These are phyloP conservation scores for Pilophorus perplexus DNA, from an alignment of 2,888 invertebrate species.

Conservation along the genomic window DNA sequence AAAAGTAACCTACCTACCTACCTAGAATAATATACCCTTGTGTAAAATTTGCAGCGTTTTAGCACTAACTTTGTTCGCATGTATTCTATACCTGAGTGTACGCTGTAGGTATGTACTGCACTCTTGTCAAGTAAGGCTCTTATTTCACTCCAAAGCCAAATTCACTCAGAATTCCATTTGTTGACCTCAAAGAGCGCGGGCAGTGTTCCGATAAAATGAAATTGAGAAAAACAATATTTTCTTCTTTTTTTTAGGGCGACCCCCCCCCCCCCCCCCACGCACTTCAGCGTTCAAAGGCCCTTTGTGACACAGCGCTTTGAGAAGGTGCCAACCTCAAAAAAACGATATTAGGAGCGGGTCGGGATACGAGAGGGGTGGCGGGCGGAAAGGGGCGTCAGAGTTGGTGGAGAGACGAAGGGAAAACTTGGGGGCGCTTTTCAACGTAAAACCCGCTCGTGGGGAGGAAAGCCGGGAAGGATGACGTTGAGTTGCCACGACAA, in stretches of 20 bases:
- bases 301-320: background rate
- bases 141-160: too few species aligned
- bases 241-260: background rate
- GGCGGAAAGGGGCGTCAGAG: background rate
- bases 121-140: too few species aligned
- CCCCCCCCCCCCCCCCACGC: too few species aligned
- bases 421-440: background rate
- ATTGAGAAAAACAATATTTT: slow-evolving; percentile 5
- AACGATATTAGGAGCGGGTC: slow-evolving; percentile 1
- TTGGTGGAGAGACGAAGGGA: background rate
- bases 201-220: slow-evolving; percentile 2
- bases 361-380: background rate
- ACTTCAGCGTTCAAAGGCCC: too few species aligned
- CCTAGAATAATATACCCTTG: too few species aligned
- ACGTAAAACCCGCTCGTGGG: background rate
- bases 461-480: background rate
- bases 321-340: background rate
- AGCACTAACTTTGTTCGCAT: background rate
- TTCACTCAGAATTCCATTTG: too few species aligned
- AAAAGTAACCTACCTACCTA: too few species aligned
- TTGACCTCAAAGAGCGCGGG: background rate
- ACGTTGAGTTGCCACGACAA: slow-evolving; percentile 8
- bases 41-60: too few species aligned
- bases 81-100: background rate
- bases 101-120: too few species aligned